phyloP scores from a whole-genome alignment of 2,113 vertebrate species.

The mouse (Mus musculus) region GRCm39 chr3:73548501-73549000 shows the following conservation, averaged over 20 bases:
- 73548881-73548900: neutral
- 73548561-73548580: neutral
- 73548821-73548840: neutral
- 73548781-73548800: neutral
- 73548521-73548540: neutral
- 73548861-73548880: neutral
- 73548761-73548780: neutral
- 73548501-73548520: too few species aligned
- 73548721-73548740: neutral
- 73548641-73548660: neutral
- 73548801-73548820: neutral
- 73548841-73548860: neutral
- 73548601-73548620: too few species aligned
- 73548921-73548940: neutral
- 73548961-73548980: neutral
- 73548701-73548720: neutral
- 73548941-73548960: neutral
- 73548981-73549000: neutral
- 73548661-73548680: neutral
- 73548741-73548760: neutral
- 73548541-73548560: neutral
- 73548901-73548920: neutral
- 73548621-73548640: neutral
- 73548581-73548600: neutral
- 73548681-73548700: neutral